Percentiles rank a stretch among this genome's conserved stretches.
phyloP scores from a whole-genome alignment of 2,113 vertebrate genomes.

The Podilymbus podiceps region DNA sequence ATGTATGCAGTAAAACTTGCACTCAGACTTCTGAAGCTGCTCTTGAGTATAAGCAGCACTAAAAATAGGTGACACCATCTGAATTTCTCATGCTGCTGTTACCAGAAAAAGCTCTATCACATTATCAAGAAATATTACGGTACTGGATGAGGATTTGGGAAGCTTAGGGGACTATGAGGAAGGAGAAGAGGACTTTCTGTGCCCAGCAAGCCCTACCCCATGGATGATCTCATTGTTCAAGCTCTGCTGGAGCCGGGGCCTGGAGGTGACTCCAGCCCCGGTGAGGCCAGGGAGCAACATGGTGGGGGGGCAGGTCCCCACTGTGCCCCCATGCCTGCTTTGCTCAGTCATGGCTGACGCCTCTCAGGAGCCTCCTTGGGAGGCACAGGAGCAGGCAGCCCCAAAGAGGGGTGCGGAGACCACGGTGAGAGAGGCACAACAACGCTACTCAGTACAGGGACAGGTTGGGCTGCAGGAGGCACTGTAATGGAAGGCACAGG shows the following conservation, averaged over 20 bases:
- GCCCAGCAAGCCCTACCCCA: not conserved
- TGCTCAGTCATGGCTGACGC: rapidly evolving
- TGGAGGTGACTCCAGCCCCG: not conserved
- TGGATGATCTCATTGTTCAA: not conserved
- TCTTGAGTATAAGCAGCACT: not conserved
- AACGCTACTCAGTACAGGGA: not conserved
- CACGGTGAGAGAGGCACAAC: not conserved
- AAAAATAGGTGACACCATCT: not conserved
- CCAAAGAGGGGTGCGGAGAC: rapidly evolving
- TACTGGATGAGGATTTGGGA: not conserved
- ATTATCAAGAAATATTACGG: not conserved
- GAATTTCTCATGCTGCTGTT: not conserved
- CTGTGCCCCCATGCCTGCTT: not conserved
- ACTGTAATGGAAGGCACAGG: not conserved
- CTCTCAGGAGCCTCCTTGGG: not conserved
- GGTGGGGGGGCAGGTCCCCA: rapidly evolving
- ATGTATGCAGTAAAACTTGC: not conserved
- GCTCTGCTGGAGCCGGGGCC: not conserved
- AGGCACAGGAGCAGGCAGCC: not conserved
- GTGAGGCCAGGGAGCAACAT: not conserved
- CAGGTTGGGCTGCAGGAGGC: not conserved
- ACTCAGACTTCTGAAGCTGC: not conserved
- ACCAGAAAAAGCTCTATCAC: not conserved
- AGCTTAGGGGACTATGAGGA: not conserved
- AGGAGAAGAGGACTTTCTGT: not conserved